Conservation (phyloP, 2,797 vertebrate genomes). For the Onychomys torridus region DNA sequence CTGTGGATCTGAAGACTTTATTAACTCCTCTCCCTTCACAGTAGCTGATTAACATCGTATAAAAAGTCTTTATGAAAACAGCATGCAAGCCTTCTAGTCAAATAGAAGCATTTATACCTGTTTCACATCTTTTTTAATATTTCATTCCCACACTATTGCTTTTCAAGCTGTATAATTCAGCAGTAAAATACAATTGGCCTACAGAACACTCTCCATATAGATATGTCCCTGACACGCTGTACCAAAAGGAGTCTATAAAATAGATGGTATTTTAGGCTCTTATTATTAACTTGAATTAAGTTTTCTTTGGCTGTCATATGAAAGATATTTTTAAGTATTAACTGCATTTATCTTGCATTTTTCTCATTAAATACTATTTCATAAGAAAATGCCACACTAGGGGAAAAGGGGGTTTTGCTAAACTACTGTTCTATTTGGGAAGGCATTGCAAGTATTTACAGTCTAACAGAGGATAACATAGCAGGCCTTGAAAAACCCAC, state of each 20-base stretch:
- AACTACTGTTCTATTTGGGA: conserved; percentile 53
- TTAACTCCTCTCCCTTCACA: conserved; percentile 60
- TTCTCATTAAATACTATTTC: conserved; percentile 72
- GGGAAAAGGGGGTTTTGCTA: conserved; percentile 36
- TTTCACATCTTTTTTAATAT: conserved; percentile 70
- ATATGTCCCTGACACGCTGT: conserved; percentile 42
- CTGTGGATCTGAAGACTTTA: conserved; percentile 27
- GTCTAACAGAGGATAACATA: conserved; percentile 54
- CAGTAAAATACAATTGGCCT: conserved; percentile 72
- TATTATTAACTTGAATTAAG: conserved; percentile 75
- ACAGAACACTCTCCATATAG: conserved; percentile 66
- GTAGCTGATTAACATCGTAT: conserved; percentile 61
- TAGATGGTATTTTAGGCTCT: conserved; percentile 77
- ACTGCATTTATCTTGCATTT: conserved; percentile 77
- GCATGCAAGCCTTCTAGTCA: conserved; percentile 63
- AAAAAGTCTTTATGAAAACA: conserved; percentile 70
- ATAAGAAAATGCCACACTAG: conserved; percentile 66
- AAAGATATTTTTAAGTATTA: conserved; percentile 77
- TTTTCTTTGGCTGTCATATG: conserved; percentile 78
- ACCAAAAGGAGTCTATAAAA: conserved; percentile 72
- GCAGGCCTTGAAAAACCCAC: conserved; percentile 54
- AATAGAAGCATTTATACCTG: conserved; percentile 64
- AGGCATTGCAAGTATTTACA: conserved; percentile 64
- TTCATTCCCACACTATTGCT: conserved; percentile 60
- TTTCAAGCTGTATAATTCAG: conserved; percentile 72